Conservation (phyloP, 2,113 vertebrate species). For the Dryoscopus gambensis region DNA sequence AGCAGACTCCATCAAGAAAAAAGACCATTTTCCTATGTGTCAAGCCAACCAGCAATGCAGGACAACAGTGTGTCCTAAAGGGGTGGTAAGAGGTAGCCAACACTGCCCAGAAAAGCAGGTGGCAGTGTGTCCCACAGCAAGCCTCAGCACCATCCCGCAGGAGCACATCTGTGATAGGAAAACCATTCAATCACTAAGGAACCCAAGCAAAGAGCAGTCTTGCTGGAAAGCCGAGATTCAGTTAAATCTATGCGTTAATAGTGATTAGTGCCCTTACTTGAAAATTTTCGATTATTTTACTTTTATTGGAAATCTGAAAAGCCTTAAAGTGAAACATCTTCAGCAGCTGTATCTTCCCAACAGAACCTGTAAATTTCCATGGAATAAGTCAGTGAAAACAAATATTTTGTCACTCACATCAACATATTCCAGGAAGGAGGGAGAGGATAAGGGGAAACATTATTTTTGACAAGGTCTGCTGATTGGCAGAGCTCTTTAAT, state of each 20-base stretch:
- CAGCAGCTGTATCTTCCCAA: not conserved
- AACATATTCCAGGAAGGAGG: slow-evolving; percentile 42
- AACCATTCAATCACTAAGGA: not conserved
- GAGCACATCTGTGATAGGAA: not conserved
- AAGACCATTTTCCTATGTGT: not conserved
- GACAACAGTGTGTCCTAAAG: not conserved
- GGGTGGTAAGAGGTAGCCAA: not conserved
- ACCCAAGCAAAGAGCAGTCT: not conserved
- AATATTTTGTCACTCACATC: slow-evolving; percentile 29
- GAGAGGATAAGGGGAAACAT: slow-evolving; percentile 21
- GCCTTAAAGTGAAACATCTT: not conserved
- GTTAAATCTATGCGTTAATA: not conserved
- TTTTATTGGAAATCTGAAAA: not conserved
- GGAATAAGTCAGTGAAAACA: not conserved
- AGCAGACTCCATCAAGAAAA: not conserved
- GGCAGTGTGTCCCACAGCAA: not conserved
- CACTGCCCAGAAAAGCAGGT: not conserved
- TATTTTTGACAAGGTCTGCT: slow-evolving; percentile 55
- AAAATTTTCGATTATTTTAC: not conserved
- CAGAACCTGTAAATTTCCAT: slow-evolving; percentile 49
- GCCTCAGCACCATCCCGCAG: not conserved
- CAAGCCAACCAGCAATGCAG: not conserved
- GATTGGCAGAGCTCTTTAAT: slow-evolving; percentile 51
- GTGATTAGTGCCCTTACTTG: not conserved
- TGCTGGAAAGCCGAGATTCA: not conserved